A percentile compares a stretch with the other conserved stretches of the same genome.
Conservation (phyloP, 2,797 vertebrate genomes). For the Gastrophryne carolinensis region DNA sequence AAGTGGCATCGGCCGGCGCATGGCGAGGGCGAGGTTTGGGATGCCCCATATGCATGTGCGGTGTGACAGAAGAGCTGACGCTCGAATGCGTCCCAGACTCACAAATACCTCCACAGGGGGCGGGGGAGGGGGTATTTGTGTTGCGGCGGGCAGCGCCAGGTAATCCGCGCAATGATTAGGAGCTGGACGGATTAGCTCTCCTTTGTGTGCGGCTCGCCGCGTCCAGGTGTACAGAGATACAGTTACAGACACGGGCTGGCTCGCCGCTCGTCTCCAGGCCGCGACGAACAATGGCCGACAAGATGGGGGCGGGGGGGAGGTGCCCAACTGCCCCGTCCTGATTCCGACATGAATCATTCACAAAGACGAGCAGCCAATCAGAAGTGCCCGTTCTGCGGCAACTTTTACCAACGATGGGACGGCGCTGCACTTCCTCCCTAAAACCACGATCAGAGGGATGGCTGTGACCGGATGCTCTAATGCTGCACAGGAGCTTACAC, state of each 20-base stretch:
- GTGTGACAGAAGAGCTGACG: no score
- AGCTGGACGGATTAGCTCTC: neutral
- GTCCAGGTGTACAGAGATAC: slow-evolving; percentile 44
- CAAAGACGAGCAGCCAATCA: neutral
- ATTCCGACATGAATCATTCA: no score
- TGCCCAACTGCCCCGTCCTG: no score
- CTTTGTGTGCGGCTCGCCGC: slow-evolving; percentile 5
- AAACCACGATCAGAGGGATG: neutral
- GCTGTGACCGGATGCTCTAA: no score
- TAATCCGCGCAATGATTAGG: slow-evolving; percentile 16
- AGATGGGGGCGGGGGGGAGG: no score
- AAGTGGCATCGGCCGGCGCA: no score
- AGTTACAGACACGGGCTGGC: slow-evolving; percentile 28
- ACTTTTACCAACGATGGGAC: neutral
- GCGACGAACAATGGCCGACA: neutral
- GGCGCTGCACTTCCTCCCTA: neutral
- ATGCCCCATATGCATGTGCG: no score
- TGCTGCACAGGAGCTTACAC: no score
- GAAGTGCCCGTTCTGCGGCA: neutral
- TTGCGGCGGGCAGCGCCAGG: slow-evolving; percentile 2
- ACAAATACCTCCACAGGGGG: neutral
- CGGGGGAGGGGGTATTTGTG: slow-evolving; percentile 11
- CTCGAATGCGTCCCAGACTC: no score
- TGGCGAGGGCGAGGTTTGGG: no score
- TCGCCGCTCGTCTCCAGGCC: neutral